A percentile compares a stretch with the other conserved stretches of the same genome.
These are phyloP conservation scores for Oscheius sp. DNA, from an alignment of 2,888 invertebrate species.

Conservation along the genomic window DNA sequence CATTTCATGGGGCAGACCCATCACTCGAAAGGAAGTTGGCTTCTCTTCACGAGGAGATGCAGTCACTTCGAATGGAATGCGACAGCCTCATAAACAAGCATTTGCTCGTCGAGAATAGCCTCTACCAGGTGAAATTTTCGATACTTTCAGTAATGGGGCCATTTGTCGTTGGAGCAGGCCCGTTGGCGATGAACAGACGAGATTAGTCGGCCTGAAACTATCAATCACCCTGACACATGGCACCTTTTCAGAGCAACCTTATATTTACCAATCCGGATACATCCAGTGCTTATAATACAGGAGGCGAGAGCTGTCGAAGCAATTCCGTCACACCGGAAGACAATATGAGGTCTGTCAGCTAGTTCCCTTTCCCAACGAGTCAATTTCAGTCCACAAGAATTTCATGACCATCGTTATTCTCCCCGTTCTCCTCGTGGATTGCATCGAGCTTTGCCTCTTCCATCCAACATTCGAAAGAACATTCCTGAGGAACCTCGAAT, in stretches of 20 bases:
- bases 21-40: slow-evolving; percentile 51
- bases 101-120: slow-evolving; percentile 64
- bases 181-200: slow-evolving; percentile 7
- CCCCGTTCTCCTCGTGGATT: slow-evolving; percentile 32
- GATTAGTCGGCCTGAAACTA: neutral
- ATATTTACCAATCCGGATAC: slow-evolving; percentile 75
- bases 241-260: slow-evolving; percentile 21
- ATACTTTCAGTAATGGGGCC: neutral
- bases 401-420: neutral
- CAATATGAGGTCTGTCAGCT: slow-evolving; percentile 40
- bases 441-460: slow-evolving; percentile 21
- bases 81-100: slow-evolving; percentile 75
- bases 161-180: slow-evolving; percentile 30
- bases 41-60: slow-evolving; percentile 76
- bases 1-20: slow-evolving; percentile 24
- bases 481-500: slow-evolving; percentile 32
- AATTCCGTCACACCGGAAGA: slow-evolving; percentile 58
- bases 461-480: neutral
- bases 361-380: slow-evolving; percentile 38
- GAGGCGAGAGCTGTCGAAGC: slow-evolving; percentile 82
- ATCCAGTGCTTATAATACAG: slow-evolving; percentile 83
- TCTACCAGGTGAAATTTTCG: slow-evolving; percentile 51
- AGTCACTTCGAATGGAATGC: slow-evolving; percentile 78
- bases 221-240: slow-evolving; percentile 3
- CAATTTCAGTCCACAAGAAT: slow-evolving; percentile 20